Base-by-base conservation (phyloP, 2,113 vertebrate genomes). In the Perca fluviatilis region DNA sequence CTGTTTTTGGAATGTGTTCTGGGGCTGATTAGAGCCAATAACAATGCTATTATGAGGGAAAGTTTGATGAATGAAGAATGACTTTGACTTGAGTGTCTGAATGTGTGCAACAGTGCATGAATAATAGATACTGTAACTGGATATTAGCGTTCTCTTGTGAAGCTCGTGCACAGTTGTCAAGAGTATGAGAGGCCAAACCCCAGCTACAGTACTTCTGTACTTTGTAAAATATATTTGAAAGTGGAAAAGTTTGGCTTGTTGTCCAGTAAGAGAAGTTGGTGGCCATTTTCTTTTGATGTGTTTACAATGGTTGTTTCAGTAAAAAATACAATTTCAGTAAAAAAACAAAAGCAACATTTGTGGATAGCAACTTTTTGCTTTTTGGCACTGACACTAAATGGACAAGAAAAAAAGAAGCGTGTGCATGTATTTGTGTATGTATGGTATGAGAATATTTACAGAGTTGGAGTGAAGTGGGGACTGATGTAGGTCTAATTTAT, bases 401-500 rank as follows among this genome's bases (percentile, higher is more conserved):
- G 71, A 62, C 10, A 50, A 4, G 30, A 15, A 77, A 84, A 57
- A 77, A 63, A 57, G 18, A 56, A 67, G 79, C 30, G 51, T 82
- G 86, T 90, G 83, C 74, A 73, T 85, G 82, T 82, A 18, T 77
- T 70, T 82, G 77, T 90, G 79, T 92, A 89, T 81, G 90, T 91
- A 91, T 51, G 64, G 25, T 89, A 68, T 92, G 72, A 76, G 74
- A 84, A 81, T 64, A 82, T 88, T 77, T 85, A 81, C 57, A 83
- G 83, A 79, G 72, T 58, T 74, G 64, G 68, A 85, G 60, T 63
- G 21, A 89, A 72, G 70, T 87, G 54, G 25, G 67, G 33, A 69
- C 51, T 74, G 69, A 64, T 79, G 80, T 58, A 88, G 91, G 85
- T 86, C 69, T 90, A 92, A 95, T 93, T 95, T 94, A 94, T 94